Conservation (phyloP, 2,113 vertebrate genomes). For the Herpetotheres cachinnans region DNA sequence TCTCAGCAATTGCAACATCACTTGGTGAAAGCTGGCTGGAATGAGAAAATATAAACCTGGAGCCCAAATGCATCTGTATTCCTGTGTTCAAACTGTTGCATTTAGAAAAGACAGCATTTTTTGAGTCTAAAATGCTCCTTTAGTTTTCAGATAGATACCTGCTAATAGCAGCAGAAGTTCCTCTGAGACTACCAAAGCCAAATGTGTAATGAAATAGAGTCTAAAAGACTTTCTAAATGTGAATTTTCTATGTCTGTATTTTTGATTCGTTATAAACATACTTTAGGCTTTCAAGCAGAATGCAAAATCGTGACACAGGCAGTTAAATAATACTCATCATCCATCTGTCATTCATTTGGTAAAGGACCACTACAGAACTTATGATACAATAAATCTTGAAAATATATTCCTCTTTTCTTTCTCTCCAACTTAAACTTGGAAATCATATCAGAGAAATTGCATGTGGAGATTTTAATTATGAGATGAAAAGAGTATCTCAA, state of each 20-base stretch:
- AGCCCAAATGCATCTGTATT: conserved; percentile 22
- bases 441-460: not conserved
- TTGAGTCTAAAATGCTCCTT: conserved; percentile 58
- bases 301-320: conserved; percentile 12
- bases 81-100: conserved; percentile 14
- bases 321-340: not conserved
- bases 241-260: conserved; percentile 45
- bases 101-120: conserved; percentile 51
- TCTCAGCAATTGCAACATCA: not conserved
- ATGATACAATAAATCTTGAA: not conserved
- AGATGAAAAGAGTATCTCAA: not conserved
- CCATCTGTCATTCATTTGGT: not conserved
- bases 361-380: not conserved
- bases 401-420: not conserved
- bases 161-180: conserved; percentile 47
- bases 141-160: conserved; percentile 45
- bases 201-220: conserved; percentile 42
- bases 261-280: conserved; percentile 55
- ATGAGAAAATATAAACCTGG: conserved; percentile 25
- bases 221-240: conserved; percentile 22
- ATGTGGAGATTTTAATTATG: conserved; percentile 2
- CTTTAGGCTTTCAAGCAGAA: conserved; percentile 24
- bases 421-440: not conserved
- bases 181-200: conserved; percentile 37
- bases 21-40: not conserved